These are phyloP conservation scores for Drosophila kohkoa DNA, from an alignment of 1,140 invertebrate species.

Conservation along the genomic window DNA sequence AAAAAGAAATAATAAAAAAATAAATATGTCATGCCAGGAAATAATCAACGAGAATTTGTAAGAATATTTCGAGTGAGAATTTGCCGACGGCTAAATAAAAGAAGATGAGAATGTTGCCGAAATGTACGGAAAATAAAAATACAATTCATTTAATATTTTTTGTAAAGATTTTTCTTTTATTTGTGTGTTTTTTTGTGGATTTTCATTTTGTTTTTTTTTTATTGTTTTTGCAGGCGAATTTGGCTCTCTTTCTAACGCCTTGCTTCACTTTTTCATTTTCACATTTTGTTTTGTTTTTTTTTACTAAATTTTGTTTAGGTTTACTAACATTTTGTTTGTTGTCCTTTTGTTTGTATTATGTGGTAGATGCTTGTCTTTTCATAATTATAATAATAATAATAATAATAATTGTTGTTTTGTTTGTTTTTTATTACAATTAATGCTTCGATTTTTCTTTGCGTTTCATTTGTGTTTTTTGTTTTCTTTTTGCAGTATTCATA, in stretches of 20 bases:
- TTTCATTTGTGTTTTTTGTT: conserved; percentile 34
- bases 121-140: conserved; percentile 20
- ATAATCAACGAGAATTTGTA: background rate
- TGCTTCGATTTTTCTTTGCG: conserved; percentile 45
- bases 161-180: conserved; percentile 83
- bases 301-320: conserved; percentile 79
- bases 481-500: conserved; percentile 55
- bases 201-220: conserved; percentile 52
- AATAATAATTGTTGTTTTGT: conserved; percentile 48
- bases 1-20: conserved; percentile 18
- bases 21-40: conserved; percentile 21
- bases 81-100: conserved; percentile 56
- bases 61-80: conserved; percentile 1
- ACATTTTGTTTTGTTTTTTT: conserved; percentile 70
- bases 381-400: conserved; percentile 51
- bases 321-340: conserved; percentile 75
- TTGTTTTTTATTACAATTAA: conserved; percentile 75
- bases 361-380: conserved; percentile 62
- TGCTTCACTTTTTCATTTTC: conserved; percentile 52
- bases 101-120: background rate
- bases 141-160: conserved; percentile 58
- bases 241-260: conserved; percentile 31
- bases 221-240: conserved; percentile 62
- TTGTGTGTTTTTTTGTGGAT: conserved; percentile 72
- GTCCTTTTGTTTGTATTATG: conserved; percentile 55